These are phyloP conservation scores for Chironomus striatipennis DNA, from an alignment of 1,140 invertebrate genomes.

Conservation along the genomic window DNA sequence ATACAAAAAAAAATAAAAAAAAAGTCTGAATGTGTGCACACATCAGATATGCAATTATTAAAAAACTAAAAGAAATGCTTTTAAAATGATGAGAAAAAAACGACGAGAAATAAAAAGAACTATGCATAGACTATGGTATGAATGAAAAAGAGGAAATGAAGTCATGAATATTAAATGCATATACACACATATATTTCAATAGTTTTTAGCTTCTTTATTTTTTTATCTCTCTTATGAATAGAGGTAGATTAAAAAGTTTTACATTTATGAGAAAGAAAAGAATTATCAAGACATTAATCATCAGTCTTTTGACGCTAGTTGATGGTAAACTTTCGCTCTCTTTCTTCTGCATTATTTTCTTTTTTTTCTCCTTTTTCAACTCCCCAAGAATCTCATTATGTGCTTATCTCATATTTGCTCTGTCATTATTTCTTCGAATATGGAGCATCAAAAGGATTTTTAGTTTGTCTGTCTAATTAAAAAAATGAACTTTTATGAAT, in stretches of 20 bases:
- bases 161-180: constrained; percentile 7
- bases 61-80: no score
- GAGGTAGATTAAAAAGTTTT: not conserved
- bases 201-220: no score
- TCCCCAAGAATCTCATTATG: not conserved
- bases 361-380: not conserved
- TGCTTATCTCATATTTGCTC: constrained; percentile 1
- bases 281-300: constrained; percentile 14
- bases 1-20: no score
- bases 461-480: no score
- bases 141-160: not conserved
- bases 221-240: no score
- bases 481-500: no score
- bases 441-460: no score
- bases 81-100: no score
- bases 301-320: not conserved
- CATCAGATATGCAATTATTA: no score
- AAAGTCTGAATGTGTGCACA: no score
- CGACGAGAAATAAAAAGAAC: not conserved
- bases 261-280: not conserved
- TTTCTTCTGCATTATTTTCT: no score
- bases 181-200: not conserved
- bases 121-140: not conserved
- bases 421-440: not conserved
- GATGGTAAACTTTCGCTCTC: not conserved